Base-by-base conservation (phyloP, 2,797 vertebrate genomes). In the Coregonus ussuriensis region DNA sequence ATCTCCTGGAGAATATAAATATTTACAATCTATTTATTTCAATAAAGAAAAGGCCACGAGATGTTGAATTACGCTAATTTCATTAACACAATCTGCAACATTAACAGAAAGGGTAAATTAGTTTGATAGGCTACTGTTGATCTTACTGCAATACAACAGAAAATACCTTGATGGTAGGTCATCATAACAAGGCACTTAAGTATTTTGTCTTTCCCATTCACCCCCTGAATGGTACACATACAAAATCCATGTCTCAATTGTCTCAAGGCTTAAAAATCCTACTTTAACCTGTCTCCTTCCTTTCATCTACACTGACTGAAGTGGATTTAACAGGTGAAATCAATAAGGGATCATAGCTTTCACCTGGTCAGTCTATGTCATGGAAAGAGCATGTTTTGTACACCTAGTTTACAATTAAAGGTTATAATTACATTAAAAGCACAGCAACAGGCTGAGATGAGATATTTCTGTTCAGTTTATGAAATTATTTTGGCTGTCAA, bases 401-500 rank as follows among this genome's bases (percentile, higher is more conserved):
- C 9, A 47, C 41, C 9, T 9, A 47, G 41, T 47, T 47, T 47
- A 47, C 41, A 47, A 47, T 47, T 47, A 47, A 59, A 59, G 7
- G 5, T 59, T 18, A 6, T 9, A 21, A 59, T 59, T 18, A 56
- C 18, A 59, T 5, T 59, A 59, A 59, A 59, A 59, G 7, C 5
- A 59, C 7, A 59, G n/a, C 4, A 18, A 59, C 56, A 59, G 15
- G 52, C 52, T 53, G 15, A 15, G 52, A 4, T 71, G n/a, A 47
- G 37, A 47, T 16, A 52, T 71, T 14, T 71, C n/a, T 29, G 25
- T 29, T 1, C 47, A 47, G 52, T 25, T 54, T 16, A 33, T 31
- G 3, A 14, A 54, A 15, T 72, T 2, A 29, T 33, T 77, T 79
- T 69, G 59, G 56, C 82, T n/a, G 53, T 73, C 33, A 62, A 62